Evolutionary conservation across 2,888 invertebrate genomes (phyloP), one percentile per base, ranked within the genome.

Genomic region (Gisinianus flammeolus): DNA sequence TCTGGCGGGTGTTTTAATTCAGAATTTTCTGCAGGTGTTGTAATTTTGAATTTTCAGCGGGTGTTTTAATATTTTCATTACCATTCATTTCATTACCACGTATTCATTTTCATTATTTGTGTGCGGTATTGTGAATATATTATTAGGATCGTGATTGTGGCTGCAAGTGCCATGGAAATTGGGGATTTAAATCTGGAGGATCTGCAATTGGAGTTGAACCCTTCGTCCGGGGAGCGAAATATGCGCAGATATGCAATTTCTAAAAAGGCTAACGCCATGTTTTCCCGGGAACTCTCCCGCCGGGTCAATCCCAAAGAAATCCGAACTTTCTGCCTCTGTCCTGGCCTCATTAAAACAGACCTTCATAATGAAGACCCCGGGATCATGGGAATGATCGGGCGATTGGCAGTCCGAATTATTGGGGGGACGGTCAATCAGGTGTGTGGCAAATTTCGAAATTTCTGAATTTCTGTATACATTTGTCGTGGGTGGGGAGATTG

Each of bases 321-420:
- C 24, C 33, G 22, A n/a, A 30, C 30, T 12, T 68, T 30, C 44
- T 35, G 35, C 35, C n/a, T 68, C 44, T 68, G 68, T 68, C 68
- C 68, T 22, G 68, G 68, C 33, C 19, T 68, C 16, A 44, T 68
- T 4, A n/a, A 33, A 19, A 68, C 68, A 22, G 44, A 33, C 22
- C 30, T 68, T n/a, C n/a, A n/a, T n/a, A n/a, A n/a, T n/a, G n/a
- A n/a, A n/a, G n/a, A n/a, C n/a, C 19, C 10, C 12, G 2, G 12
- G n/a, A 35, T 22, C 22, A 4, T n/a, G 35, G 10, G 35, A 35
- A 22, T 8, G 35, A n/a, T 22, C 22, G 10, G n/a, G 3, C 33
- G 12, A 35, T 10, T 68, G 0, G 6, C 22, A 35, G 24, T 12
- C 22, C 26, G 22, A n/a, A 22, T 44, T n/a, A 35, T 35, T 2